phyloP scores from a whole-genome alignment of 2,888 invertebrate genomes.

The Thelaira solivaga region DNA sequence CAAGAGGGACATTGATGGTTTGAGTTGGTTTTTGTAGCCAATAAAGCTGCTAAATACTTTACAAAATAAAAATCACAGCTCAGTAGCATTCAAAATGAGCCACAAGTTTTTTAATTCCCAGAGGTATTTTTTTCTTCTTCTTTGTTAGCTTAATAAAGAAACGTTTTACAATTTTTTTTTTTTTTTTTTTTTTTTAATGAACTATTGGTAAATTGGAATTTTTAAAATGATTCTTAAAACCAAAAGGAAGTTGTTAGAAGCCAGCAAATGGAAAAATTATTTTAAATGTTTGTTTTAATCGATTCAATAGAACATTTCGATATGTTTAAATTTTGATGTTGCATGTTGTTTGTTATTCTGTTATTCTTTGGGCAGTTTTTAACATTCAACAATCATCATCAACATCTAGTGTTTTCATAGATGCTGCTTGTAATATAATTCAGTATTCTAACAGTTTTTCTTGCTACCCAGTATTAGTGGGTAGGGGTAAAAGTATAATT shows the following conservation, averaged over 20 bases:
- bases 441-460: conserved; percentile 54
- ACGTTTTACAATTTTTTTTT: not conserved
- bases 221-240: conserved; percentile 19
- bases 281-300: conserved; percentile 56
- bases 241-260: conserved; percentile 42
- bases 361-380: conserved; percentile 18
- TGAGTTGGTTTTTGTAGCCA: conserved; percentile 2
- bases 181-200: conserved; percentile 7
- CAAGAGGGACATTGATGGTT: conserved; percentile 26
- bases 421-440: conserved; percentile 33
- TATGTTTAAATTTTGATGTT: conserved; percentile 56
- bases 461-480: conserved; percentile 5
- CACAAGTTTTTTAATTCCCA: not conserved
- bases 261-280: conserved; percentile 38
- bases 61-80: not conserved
- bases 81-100: conserved; percentile 21
- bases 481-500: not conserved
- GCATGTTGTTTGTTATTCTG: conserved; percentile 41
- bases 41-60: conserved; percentile 7
- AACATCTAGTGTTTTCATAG: conserved; percentile 37
- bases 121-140: not conserved
- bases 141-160: not conserved
- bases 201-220: conserved; percentile 43
- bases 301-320: conserved; percentile 58
- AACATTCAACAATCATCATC: conserved; percentile 44